These are phyloP conservation scores for Lacerta bilineata DNA, from an alignment of 2,797 vertebrate species.

Conservation along the genomic window DNA sequence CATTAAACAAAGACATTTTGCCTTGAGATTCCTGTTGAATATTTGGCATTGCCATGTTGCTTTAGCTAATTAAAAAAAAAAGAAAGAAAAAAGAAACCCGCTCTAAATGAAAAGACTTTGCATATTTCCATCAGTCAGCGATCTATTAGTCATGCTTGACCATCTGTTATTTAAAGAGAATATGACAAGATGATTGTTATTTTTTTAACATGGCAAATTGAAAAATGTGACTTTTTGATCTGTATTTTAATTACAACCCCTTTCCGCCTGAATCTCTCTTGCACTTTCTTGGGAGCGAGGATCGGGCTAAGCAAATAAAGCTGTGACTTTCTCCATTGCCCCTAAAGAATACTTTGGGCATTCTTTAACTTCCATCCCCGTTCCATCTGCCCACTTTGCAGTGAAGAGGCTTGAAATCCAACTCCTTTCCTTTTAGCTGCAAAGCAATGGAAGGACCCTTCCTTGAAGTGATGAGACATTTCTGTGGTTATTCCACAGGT, in stretches of 20 bases:
- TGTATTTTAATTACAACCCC: slow-evolving; percentile 80
- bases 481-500: not conserved
- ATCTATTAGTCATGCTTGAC: slow-evolving; percentile 84
- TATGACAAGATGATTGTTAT: slow-evolving; percentile 83
- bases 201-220: slow-evolving; percentile 82
- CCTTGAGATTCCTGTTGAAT: slow-evolving; percentile 68
- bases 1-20: slow-evolving; percentile 67
- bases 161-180: slow-evolving; percentile 85
- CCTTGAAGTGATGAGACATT: slow-evolving; percentile 3
- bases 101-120: slow-evolving; percentile 77
- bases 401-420: slow-evolving; percentile 12
- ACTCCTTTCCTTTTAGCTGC: slow-evolving; percentile 8
- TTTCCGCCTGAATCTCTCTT: slow-evolving; percentile 77
- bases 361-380: slow-evolving; percentile 16
- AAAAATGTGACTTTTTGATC: slow-evolving; percentile 84
- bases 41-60: slow-evolving; percentile 62
- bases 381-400: slow-evolving; percentile 42
- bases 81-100: slow-evolving; percentile 64
- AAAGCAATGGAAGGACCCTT: slow-evolving; percentile 28
- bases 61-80: slow-evolving; percentile 70
- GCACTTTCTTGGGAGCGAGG: slow-evolving; percentile 66
- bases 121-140: slow-evolving; percentile 80
- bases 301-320: slow-evolving; percentile 66
- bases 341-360: slow-evolving; percentile 38
- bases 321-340: slow-evolving; percentile 64